phyloP scores from a whole-genome alignment of 2,113 vertebrate genomes.

The Gavia stellata region DNA sequence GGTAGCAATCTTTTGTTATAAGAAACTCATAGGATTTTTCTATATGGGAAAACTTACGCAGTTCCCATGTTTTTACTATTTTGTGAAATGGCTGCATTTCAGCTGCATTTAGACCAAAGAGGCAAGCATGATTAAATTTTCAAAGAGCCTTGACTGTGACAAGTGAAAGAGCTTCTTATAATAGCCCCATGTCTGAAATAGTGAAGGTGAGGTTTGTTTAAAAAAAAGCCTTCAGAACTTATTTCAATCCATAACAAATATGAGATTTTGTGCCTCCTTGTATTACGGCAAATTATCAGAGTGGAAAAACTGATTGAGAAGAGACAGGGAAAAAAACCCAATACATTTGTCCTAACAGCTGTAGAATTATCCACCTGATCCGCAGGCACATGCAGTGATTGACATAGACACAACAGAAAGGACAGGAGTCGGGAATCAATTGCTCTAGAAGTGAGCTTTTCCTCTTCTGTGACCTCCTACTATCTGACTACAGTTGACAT shows the following conservation, averaged over 20 bases:
- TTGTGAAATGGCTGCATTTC: neutral
- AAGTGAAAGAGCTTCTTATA: neutral
- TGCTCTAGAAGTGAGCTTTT: neutral
- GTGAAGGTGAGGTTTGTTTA: neutral
- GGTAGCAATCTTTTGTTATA: neutral
- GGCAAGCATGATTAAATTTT: neutral
- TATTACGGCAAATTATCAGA: neutral
- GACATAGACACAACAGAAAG: neutral
- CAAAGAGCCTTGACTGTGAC: neutral
- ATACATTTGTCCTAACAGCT: neutral
- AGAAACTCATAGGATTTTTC: neutral
- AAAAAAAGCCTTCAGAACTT: neutral
- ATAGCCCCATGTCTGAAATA: accelerated
- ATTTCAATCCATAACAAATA: neutral
- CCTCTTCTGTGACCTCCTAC: neutral
- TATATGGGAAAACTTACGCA: accelerated
- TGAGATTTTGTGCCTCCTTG: neutral
- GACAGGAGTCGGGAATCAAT: neutral
- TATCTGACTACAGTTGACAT: neutral
- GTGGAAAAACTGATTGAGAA: neutral
- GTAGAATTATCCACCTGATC: neutral
- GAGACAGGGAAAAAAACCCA: accelerated
- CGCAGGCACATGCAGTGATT: neutral
- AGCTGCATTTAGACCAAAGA: neutral
- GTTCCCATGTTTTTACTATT: neutral